Percentiles rank a stretch among this genome's conserved stretches.
Conservation (phyloP, 1,140 invertebrate genomes). For the Mercenaria mercenaria region DNA sequence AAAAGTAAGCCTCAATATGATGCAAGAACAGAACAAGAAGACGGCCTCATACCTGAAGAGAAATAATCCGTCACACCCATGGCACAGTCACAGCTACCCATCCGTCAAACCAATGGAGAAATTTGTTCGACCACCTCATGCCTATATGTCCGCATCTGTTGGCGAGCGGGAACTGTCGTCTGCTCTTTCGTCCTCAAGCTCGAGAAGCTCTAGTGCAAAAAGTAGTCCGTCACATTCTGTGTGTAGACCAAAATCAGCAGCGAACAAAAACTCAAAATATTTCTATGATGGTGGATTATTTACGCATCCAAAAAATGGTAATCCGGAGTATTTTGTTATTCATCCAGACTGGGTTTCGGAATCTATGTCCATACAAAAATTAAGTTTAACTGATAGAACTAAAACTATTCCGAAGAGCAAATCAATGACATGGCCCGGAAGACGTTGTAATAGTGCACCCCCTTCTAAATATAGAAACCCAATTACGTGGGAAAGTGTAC, state of each 20-base stretch:
- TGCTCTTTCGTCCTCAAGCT: conserved; percentile 54
- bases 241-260: conserved; percentile 52
- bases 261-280: conserved; percentile 53
- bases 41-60: conserved; percentile 50
- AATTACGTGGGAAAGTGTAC: conserved; percentile 75
- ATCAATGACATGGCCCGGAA: conserved; percentile 76
- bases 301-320: conserved; percentile 66
- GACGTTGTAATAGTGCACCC: conserved; percentile 77
- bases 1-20: conserved; percentile 61
- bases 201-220: conserved; percentile 62
- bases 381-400: conserved; percentile 67
- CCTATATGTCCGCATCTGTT: conserved; percentile 62
- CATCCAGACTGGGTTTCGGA: conserved; percentile 83
- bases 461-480: conserved; percentile 76
- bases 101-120: conserved; percentile 58
- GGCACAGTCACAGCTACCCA: conserved; percentile 74
- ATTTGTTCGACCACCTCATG: conserved; percentile 62
- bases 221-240: conserved; percentile 57
- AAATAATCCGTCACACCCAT: conserved; percentile 67
- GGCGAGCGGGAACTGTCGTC: conserved; percentile 54
- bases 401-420: conserved; percentile 60
- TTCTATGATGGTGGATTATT: conserved; percentile 74
- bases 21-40: conserved; percentile 57
- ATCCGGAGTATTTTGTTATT: conserved; percentile 77
- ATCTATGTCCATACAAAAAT: conserved; percentile 77